Conservation (phyloP, 2,888 invertebrate species). For the Eupithecia tripunctaria region DNA sequence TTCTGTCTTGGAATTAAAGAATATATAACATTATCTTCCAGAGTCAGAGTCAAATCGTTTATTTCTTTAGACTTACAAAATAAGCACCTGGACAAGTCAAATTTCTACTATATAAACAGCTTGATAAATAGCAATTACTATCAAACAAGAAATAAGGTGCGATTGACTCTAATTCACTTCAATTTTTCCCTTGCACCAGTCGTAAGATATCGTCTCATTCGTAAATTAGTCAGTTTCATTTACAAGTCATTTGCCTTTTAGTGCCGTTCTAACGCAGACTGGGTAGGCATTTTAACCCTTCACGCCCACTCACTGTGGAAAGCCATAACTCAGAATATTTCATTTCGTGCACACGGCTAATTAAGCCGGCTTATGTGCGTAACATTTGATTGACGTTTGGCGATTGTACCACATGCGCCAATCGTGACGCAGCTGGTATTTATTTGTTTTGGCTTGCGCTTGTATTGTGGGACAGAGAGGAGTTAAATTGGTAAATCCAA, state of each 20-base stretch:
- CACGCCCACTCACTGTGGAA: slow-evolving; percentile 3
- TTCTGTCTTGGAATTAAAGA: background rate
- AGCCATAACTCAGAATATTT: slow-evolving; percentile 29
- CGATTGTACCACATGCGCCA: slow-evolving; percentile 27
- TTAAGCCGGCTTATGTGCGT: slow-evolving; percentile 33
- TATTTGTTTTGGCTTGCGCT: slow-evolving; percentile 20
- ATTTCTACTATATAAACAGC: too few species aligned
- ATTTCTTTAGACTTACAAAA: too few species aligned
- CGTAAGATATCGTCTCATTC: slow-evolving; percentile 11
- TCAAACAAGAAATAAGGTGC: too few species aligned
- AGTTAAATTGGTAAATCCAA: slow-evolving; percentile 8
- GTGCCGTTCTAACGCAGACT: background rate
- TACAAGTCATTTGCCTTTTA: slow-evolving; percentile 5
- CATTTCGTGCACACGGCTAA: slow-evolving; percentile 25
- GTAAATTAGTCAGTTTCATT: slow-evolving; percentile 13
- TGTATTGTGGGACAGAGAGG: slow-evolving; percentile 13
- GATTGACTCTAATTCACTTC: too few species aligned
- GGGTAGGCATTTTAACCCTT: slow-evolving; percentile 8
- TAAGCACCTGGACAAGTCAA: too few species aligned
- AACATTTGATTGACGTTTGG: slow-evolving; percentile 44
- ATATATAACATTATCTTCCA: background rate
- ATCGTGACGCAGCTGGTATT: slow-evolving; percentile 28
- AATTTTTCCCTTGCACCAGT: background rate
- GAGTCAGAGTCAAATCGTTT: too few species aligned
- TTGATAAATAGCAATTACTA: too few species aligned